Evolutionary conservation across 64 coral and sea anemone species (phyloP).

Genomic region (Hydrozoanthus tunicans): DNA sequence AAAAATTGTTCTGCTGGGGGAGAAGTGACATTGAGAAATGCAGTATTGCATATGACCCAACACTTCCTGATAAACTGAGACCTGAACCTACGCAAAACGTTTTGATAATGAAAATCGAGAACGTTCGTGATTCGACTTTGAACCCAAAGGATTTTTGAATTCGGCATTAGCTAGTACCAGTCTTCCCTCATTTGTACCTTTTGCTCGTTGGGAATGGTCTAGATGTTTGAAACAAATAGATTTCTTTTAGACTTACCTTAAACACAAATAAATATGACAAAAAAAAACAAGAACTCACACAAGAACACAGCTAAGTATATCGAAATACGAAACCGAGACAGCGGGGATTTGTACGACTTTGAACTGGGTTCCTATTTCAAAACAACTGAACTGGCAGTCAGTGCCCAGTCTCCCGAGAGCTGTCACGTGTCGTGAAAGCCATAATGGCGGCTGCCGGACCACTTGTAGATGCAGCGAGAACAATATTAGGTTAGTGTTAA

Average conservation of each 20-base stretch:
- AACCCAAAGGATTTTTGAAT: constrained; percentile 29
- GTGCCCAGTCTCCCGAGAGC: background rate
- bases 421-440: constrained; percentile 14
- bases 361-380: background rate
- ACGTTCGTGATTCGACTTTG: constrained; percentile 48
- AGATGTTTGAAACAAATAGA: background rate
- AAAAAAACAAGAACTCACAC: background rate
- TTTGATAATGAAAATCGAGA: constrained; percentile 12
- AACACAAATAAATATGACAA: background rate
- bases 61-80: constrained; percentile 11
- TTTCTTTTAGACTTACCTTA: background rate
- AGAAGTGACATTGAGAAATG: constrained; percentile 32
- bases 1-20: background rate
- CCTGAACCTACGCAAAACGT: background rate
- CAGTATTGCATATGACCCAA: background rate
- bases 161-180: constrained; percentile 14
- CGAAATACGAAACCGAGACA: background rate
- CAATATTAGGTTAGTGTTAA: constrained; percentile 33
- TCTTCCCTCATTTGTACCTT: background rate
- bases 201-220: background rate
- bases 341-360: too few relatives aligned
- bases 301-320: background rate
- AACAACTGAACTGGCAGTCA: background rate
- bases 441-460: constrained; percentile 39
- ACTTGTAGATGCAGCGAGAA: constrained; percentile 38